A percentile compares a stretch with the other conserved stretches of the same genome.
Conservation (phyloP, 2,113 vertebrate species). For the Hippocampus guttulatus region DNA sequence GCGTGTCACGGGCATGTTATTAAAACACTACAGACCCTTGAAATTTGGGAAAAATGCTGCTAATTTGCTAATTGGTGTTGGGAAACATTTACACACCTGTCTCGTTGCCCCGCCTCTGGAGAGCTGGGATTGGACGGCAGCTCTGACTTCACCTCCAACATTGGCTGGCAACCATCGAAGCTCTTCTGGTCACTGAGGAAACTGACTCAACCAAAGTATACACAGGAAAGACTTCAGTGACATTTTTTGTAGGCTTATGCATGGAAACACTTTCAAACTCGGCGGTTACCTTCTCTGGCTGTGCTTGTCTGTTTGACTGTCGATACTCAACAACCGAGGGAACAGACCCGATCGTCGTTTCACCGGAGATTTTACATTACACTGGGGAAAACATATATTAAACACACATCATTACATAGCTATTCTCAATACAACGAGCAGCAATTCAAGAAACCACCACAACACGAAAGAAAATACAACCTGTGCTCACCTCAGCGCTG, state of each 20-base stretch:
- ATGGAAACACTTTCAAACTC: background rate
- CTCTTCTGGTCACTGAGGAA: slow-evolving; percentile 73
- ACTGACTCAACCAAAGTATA: background rate
- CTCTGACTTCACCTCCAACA: slow-evolving; percentile 88
- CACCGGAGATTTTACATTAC: slow-evolving; percentile 68
- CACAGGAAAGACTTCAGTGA: background rate
- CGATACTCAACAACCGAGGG: slow-evolving; percentile 85
- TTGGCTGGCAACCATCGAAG: slow-evolving; percentile 77
- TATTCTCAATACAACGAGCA: background rate
- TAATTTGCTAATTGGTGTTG: too few species aligned
- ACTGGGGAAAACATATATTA: background rate
- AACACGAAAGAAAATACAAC: too few species aligned
- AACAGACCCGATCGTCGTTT: slow-evolving; percentile 92
- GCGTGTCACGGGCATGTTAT: too few species aligned
- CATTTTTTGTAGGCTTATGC: background rate
- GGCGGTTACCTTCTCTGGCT: slow-evolving; percentile 56
- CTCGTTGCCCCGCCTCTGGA: slow-evolving; percentile 91
- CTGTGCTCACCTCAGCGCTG: slow-evolving; percentile 64
- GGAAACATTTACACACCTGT: slow-evolving; percentile 74
- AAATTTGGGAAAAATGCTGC: too few species aligned
- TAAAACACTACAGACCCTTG: too few species aligned
- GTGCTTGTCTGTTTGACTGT: slow-evolving; percentile 79
- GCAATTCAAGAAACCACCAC: background rate
- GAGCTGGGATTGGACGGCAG: slow-evolving; percentile 93
- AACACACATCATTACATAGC: background rate